Base-by-base conservation (phyloP, 2,797 vertebrate genomes). In the Odontamblyopus lacepedii region DNA sequence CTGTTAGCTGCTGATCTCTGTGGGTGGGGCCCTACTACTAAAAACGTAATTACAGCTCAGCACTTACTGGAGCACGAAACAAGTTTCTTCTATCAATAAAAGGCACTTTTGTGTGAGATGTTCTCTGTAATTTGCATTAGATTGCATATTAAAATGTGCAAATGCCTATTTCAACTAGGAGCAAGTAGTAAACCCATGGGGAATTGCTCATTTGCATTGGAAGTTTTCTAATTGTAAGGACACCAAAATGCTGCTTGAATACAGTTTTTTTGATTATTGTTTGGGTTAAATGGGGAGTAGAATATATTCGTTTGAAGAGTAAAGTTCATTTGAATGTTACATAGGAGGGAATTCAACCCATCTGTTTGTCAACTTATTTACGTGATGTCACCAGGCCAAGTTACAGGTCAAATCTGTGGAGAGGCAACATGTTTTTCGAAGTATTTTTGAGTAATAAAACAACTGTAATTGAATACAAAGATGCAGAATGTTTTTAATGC, bases 111-210 rank as follows among this genome's bases (percentile, higher is more conserved):
- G 62, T 81, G 65, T 73, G 51, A 51, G 73, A 81, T 72, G 63
- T 77, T 74, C 56, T 78, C 65, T 82, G 63, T 4, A 63, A 85
- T 89, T 86, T 86, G 74, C 89, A 86, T 85, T 6, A 38, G 79
- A 83, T 74, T 84, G 81, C 73, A 82, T 88, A 79, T 86, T 82
- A 70, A 85, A 82, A 84, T 88, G 67, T 88, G 87, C 79, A 88
- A 88, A 89, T 88, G 60, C 77, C 53, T 75, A 77, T 77, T 68
- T 75, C 77, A 78, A 85, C 70, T 77, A 51, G 32, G 61, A 80
- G 27, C 61, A 19, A 72, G 76, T 63, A 38, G n/a, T 66, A 81
- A 82, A 83, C 84, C 78, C 68, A 48, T 0, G 26, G 83, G 74
- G 78, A 82, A 50, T 53, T 5, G 27, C 32, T 67, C 13, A 83